Conservation (phyloP, 2,888 invertebrate genomes). For the Philereme vetulata region DNA sequence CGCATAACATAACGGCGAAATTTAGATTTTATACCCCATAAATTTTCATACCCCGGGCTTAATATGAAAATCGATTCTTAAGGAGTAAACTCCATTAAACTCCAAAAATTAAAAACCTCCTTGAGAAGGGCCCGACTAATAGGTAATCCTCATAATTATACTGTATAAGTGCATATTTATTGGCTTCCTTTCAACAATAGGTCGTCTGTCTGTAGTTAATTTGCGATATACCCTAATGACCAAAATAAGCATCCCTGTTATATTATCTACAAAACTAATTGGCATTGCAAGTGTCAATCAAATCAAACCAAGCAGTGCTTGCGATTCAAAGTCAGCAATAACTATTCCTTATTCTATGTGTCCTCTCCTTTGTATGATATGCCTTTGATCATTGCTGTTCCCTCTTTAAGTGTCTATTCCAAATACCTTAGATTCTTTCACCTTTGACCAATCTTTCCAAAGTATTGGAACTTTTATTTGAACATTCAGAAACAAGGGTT, state of each 20-base stretch:
- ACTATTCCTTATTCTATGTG: slow-evolving; percentile 38
- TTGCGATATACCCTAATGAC: too few relatives aligned
- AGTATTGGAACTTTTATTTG: slow-evolving; percentile 20
- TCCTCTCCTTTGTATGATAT: slow-evolving; percentile 56
- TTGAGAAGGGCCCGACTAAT: too few relatives aligned
- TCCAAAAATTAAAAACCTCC: too few relatives aligned
- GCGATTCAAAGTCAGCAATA: slow-evolving; percentile 7
- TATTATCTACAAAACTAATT: slow-evolving; percentile 35
- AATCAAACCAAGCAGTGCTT: slow-evolving; percentile 44
- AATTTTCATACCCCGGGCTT: too few relatives aligned
- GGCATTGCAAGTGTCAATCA: slow-evolving; percentile 40
- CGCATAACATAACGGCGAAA: too few relatives aligned
- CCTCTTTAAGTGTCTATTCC: slow-evolving; percentile 52
- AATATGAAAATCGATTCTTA: too few relatives aligned
- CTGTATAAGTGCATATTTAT: too few relatives aligned
- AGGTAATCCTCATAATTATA: too few relatives aligned
- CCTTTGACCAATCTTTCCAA: slow-evolving; percentile 61
- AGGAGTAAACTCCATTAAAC: too few relatives aligned
- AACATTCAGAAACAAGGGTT: slow-evolving; percentile 1
- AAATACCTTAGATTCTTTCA: slow-evolving; percentile 51
- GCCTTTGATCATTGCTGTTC: slow-evolving; percentile 57
- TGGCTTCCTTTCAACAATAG: too few relatives aligned
- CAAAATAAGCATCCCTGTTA: not conserved
- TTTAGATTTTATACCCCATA: too few relatives aligned
- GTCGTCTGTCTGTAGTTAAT: too few relatives aligned